Conservation (phyloP, 2,797 vertebrate species). For the Rhinogobio ventralis region DNA sequence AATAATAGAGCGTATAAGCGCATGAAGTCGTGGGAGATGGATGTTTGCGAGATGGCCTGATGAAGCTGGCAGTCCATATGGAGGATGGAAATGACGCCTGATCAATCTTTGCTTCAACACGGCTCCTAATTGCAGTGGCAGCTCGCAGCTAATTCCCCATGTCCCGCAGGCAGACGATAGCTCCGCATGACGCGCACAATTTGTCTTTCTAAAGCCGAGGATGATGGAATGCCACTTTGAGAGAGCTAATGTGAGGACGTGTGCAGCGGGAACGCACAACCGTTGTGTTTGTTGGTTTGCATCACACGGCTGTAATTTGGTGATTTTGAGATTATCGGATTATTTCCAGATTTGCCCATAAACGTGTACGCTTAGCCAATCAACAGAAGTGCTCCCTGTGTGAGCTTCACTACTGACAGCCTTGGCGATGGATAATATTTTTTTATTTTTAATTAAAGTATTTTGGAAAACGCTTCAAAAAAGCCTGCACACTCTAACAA, state of each 20-base stretch:
- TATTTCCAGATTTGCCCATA: neutral
- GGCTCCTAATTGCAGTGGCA: conserved; percentile 38
- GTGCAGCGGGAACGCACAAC: neutral
- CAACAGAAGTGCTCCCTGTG: neutral
- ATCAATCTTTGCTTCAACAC: conserved; percentile 31
- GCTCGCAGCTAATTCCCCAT: conserved; percentile 32
- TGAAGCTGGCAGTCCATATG: neutral
- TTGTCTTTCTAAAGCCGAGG: conserved; percentile 43
- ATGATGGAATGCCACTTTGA: conserved; percentile 22
- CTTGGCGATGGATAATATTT: neutral
- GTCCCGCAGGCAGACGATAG: conserved; percentile 38
- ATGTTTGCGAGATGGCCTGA: conserved; percentile 23
- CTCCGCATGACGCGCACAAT: conserved; percentile 14
- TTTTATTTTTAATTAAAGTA: neutral
- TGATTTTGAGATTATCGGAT: conserved; percentile 23
- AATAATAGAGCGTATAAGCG: conserved; percentile 3
- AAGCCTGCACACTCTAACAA: too few relatives aligned
- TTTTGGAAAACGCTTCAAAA: too few relatives aligned
- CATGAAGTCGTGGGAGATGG: conserved; percentile 16
- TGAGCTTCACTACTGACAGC: neutral
- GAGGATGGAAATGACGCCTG: conserved; percentile 30
- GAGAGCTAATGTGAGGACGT: conserved; percentile 8
- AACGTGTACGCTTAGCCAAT: neutral
- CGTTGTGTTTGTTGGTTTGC: conserved; percentile 13
- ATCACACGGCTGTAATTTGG: neutral